Evolutionary conservation across 2,888 invertebrate species (phyloP).

Genomic region (Crepidodera aurea): DNA sequence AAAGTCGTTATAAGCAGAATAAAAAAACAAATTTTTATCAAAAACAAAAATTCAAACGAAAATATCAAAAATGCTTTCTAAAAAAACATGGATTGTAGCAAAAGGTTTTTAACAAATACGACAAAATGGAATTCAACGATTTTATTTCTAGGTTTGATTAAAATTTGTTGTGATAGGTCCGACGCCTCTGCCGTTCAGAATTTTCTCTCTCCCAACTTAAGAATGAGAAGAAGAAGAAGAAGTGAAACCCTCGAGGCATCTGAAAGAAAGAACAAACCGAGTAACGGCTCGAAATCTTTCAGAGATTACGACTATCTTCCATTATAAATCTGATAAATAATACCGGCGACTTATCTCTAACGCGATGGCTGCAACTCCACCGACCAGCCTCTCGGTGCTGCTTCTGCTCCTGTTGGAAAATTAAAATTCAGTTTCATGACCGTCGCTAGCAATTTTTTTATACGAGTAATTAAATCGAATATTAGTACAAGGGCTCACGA

Average conservation of each 20-base stretch:
- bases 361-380: neutral
- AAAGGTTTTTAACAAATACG: no score
- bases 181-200: conserved; percentile 25
- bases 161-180: neutral
- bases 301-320: conserved; percentile 33
- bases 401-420: conserved; percentile 6
- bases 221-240: conserved; percentile 36
- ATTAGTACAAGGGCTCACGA: no score
- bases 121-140: no score
- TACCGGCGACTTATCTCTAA: conserved; percentile 27
- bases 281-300: conserved; percentile 37
- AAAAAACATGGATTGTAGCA: no score
- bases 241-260: conserved; percentile 24
- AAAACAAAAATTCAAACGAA: no score
- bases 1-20: no score
- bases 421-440: conserved; percentile 7
- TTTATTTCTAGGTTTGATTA: no score
- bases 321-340: conserved; percentile 35
- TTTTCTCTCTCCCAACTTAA: conserved; percentile 29
- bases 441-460: no score
- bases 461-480: no score
- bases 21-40: no score
- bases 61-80: no score
- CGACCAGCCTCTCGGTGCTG: conserved; percentile 24
- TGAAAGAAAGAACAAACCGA: conserved; percentile 31